These are phyloP conservation scores for Timandra comae DNA, from an alignment of 2,888 invertebrate species.

Conservation along the genomic window DNA sequence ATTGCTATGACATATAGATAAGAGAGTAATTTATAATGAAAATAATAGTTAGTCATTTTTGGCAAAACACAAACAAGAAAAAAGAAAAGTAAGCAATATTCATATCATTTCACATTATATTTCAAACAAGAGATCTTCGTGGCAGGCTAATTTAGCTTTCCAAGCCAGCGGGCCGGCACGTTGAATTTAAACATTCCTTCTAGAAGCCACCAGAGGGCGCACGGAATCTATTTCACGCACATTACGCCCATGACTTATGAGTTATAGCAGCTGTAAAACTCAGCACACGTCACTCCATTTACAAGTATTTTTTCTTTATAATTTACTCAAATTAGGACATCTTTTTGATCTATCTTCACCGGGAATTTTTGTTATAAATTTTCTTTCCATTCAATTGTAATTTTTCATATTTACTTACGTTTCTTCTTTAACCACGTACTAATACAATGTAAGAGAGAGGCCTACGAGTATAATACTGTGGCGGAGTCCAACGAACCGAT, in stretches of 20 bases:
- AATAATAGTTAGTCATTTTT: too few relatives aligned
- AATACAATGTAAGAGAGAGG: too few relatives aligned
- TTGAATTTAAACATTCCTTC: constrained; percentile 57
- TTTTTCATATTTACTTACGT: too few relatives aligned
- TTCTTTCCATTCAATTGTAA: too few relatives aligned
- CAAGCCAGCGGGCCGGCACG: constrained; percentile 41
- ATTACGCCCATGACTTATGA: constrained; percentile 63
- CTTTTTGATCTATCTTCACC: too few relatives aligned
- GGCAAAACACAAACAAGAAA: too few relatives aligned
- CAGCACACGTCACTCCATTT: constrained; percentile 64
- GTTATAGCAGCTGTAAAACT: constrained; percentile 66
- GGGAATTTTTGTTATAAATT: too few relatives aligned
- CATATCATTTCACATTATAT: constrained; percentile 48
- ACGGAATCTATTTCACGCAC: constrained; percentile 68
- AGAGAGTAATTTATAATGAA: too few relatives aligned
- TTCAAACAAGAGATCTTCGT: constrained; percentile 47
- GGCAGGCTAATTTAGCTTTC: constrained; percentile 59
- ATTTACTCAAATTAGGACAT: constrained; percentile 20
- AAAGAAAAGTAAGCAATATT: constrained; percentile 29
- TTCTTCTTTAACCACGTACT: too few relatives aligned
- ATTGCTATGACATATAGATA: too few relatives aligned
- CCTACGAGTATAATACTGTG: too few relatives aligned
- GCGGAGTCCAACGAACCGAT: too few relatives aligned
- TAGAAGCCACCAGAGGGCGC: constrained; percentile 47
- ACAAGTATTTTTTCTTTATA: constrained; percentile 45